phyloP scores from a whole-genome alignment of 1,140 invertebrate species.

The Pseudachorutes palmiensis region DNA sequence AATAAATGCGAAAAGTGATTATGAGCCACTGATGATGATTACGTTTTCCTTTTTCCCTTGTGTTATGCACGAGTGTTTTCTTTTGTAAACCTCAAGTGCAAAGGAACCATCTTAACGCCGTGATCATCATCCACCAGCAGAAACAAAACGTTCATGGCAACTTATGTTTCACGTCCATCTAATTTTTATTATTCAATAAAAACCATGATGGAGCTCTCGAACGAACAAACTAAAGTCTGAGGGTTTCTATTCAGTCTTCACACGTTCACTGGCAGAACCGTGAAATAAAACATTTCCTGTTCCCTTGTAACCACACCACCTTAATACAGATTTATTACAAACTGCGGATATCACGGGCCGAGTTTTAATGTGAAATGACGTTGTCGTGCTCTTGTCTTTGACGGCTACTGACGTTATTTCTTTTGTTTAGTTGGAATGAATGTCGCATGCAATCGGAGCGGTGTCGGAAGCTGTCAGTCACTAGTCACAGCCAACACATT shows the following conservation, averaged over 20 bases:
- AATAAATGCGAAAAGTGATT: no score
- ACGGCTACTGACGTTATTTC: no score
- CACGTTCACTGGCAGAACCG: not conserved
- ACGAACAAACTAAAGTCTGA: not conserved
- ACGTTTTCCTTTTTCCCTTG: not conserved
- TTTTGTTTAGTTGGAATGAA: no score
- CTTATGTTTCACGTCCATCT: not conserved
- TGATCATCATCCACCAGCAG: not conserved
- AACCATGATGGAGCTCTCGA: not conserved
- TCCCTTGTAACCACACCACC: no score
- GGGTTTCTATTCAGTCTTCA: not conserved
- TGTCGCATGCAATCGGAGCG: no score
- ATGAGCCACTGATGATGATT: constrained; percentile 4
- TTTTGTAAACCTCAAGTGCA: not conserved
- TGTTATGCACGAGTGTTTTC: constrained; percentile 10
- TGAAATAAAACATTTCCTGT: not conserved
- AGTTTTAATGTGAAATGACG: no score
- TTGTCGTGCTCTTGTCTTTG: no score
- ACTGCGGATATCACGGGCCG: no score
- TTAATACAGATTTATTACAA: no score
- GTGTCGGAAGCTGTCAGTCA: constrained; percentile 11
- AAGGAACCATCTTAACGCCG: not conserved
- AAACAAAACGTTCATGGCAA: not conserved
- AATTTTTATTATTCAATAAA: constrained; percentile 1
- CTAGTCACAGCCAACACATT: not conserved